Evolutionary conservation across 2,888 invertebrate species (phyloP), one percentile per base, ranked within the genome.

Genomic region (Lissocephala sabroskyi): DNA sequence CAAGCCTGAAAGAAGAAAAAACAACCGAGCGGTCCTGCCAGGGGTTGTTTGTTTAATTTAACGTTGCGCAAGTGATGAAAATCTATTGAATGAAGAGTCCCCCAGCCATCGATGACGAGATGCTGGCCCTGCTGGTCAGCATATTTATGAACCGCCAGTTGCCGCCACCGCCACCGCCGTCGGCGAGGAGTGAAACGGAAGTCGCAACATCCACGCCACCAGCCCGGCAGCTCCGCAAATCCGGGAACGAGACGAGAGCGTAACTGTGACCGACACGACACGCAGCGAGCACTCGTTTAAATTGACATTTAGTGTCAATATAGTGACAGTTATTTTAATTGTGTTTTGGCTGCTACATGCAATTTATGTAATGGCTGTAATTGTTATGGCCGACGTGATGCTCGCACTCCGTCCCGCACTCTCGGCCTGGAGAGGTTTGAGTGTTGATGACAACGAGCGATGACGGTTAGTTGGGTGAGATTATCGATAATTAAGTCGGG

Each of bases 231-330:
- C 40, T 10, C 18, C 43, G 41, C 26, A 59, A 54, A 59, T 57
- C 51, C 54, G 41, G 37, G 13, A 35, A n/a, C 9, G 14, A 16
- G 39, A 45, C 30, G 9, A 16, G 7, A 33, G 40, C 13, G 35
- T 29, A 13, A 14, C 14, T 17, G 26, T n/a, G n/a, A 19, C 29
- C 11, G 48, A 35, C 23, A 13, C 60, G 63, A 78, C 63, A 62
- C 74, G 70, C 23, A 23, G 23, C 42, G 52, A 52, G 58, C 79
- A 77, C 79, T 79, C 78, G 70, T 60, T 64, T 62, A 79, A 79
- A 80, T 80, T 74, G 81, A 62, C 80, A 78, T 80, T 80, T 67
- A 81, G 74, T 78, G 81, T 63, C 81, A 75, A 79, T 80, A 63
- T 63, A 76, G 78, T 74, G 65, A 64, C 79, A 77, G 78, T 78